Evolutionary conservation across 2,888 invertebrate genomes (phyloP), one percentile per base, ranked within the genome.

Genomic region (Microplitis deprimator): DNA sequence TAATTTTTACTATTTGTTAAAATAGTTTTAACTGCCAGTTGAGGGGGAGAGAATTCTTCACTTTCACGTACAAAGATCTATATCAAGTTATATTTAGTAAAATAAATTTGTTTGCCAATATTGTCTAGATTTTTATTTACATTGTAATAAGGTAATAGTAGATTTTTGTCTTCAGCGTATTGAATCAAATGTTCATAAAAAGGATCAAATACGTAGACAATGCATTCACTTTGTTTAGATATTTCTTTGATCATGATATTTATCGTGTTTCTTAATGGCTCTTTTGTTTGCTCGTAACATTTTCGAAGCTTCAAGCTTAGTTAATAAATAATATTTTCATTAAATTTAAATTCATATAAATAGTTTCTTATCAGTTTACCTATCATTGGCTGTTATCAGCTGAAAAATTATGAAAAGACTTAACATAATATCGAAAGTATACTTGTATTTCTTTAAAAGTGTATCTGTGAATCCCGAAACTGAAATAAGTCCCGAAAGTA

Each of bases 1-100:
- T 93, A 92, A 78, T 91, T 91, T 84, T 92, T 92, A 5, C 87
- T 87, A 3, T 85, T 81, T 3, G 38, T 65, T 13, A 89, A 80
- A 61, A 84, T 84, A 13, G 68, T 78, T 38, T 73, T 16, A 29
- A 88, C 64, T 70, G 75, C 79, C 20, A 50, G 76, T 38, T 82
- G 83, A 0, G 87, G 85, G 13, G 84, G 84, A 10, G 78, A 80
- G 68, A 89, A 86, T 69, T 84, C 76, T 75, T 89, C 88, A 29
- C 82, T 86, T n/a, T 89, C 87, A 6, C 81, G 82, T 39, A 90
- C 77, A 20, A 74, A 76, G 10, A 89, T 81, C 89, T 89, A 50
- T 0, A 64, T n/a, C 65, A 39, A 77, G 60, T 61, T 75, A 65
- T 67, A 17, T 50, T 10, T 2, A 61, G 7, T 68, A 40, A 68